phyloP scores from a whole-genome alignment of 2,888 invertebrate species.

The Plutella xylostella region DNA sequence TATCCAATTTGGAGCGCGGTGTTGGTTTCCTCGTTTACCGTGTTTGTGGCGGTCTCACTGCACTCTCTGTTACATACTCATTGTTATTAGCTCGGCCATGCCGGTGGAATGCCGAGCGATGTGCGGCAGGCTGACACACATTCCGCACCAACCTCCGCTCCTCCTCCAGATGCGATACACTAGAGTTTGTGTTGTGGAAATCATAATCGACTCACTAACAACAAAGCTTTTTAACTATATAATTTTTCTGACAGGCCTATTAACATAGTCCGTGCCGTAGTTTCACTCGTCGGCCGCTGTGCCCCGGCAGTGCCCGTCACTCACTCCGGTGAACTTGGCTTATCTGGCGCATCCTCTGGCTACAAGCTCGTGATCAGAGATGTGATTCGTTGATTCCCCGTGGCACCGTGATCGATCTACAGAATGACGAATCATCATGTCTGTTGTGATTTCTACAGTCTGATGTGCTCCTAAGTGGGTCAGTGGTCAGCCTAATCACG shows the following conservation, averaged over 20 bases:
- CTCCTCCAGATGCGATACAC: too few relatives aligned
- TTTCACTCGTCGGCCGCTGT: too few relatives aligned
- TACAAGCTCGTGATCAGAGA: constrained; percentile 43
- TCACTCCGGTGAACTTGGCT: constrained; percentile 35
- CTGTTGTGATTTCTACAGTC: constrained; percentile 26
- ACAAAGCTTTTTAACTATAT: too few relatives aligned
- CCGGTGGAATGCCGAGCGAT: constrained; percentile 44
- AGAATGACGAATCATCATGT: constrained; percentile 47
- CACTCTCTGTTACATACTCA: constrained; percentile 37
- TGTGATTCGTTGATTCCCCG: constrained; percentile 42
- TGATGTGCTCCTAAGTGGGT: constrained; percentile 28
- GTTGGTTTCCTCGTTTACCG: constrained; percentile 65
- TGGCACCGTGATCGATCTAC: constrained; percentile 48
- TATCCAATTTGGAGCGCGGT: constrained; percentile 64
- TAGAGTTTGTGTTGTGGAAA: too few relatives aligned
- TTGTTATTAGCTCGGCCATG: constrained; percentile 52
- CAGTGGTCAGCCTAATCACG: constrained; percentile 12
- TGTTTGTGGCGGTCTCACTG: constrained; percentile 47
- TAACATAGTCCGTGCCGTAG: too few relatives aligned
- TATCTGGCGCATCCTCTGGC: constrained; percentile 61
- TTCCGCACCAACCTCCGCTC: constrained; percentile 31
- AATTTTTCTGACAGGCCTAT: too few relatives aligned
- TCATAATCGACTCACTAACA: too few relatives aligned
- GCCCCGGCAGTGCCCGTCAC: constrained; percentile 49
- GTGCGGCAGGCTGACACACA: constrained; percentile 54